These are phyloP conservation scores for Osmerus mordax DNA, from an alignment of 2,113 vertebrate species.

Conservation along the genomic window DNA sequence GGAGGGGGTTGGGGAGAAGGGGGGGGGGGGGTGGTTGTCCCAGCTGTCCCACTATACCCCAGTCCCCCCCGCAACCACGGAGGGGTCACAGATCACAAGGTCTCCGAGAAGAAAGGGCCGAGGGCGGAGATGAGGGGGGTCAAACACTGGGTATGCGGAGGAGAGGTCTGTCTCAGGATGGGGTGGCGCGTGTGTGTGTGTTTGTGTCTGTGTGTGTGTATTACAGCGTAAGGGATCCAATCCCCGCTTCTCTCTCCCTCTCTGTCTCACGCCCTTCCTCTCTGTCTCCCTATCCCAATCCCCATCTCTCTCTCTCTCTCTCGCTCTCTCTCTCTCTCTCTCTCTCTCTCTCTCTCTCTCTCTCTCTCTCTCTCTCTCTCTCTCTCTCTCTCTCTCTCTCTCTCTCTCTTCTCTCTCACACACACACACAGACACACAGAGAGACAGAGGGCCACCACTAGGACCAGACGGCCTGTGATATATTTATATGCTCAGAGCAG, in stretches of 20 bases:
- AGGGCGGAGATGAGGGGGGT: slow-evolving; percentile 33
- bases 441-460: slow-evolving; percentile 48
- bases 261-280: slow-evolving; percentile 6
- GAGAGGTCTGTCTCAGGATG: slow-evolving; percentile 18
- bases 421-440: too few species aligned
- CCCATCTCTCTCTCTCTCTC: neutral
- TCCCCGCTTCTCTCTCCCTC: neutral
- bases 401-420: neutral
- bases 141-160: slow-evolving; percentile 47
- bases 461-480: slow-evolving; percentile 63
- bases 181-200: slow-evolving; percentile 14
- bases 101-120: slow-evolving; percentile 59
- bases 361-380: neutral
- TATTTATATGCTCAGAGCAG: slow-evolving; percentile 65
- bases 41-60: slow-evolving; percentile 62
- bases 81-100: slow-evolving; percentile 50
- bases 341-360: slow-evolving; percentile 11
- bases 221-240: slow-evolving; percentile 6
- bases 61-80: slow-evolving; percentile 25
- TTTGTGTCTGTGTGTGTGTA: neutral
- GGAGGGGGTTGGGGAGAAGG: slow-evolving; percentile 32
- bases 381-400: too few species aligned
- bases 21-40: slow-evolving; percentile 63
- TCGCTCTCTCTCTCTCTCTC: neutral
- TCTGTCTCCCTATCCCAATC: neutral